phyloP scores from a whole-genome alignment of 2,113 vertebrate genomes.

The Oenanthe melanoleuca region DNA sequence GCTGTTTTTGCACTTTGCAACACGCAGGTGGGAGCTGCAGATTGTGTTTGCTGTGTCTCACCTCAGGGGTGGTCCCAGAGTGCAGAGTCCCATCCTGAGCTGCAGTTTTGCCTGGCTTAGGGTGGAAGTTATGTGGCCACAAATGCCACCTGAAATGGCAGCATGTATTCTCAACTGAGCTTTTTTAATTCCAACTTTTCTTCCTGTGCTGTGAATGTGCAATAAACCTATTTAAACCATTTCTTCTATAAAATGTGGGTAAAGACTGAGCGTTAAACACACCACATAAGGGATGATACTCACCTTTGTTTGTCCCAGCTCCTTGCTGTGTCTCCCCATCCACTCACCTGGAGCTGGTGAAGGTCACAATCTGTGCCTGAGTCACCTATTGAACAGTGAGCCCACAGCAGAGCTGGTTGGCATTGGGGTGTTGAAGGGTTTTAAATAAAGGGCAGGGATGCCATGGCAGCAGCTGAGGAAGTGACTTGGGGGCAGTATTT shows the following conservation, averaged over 20 bases:
- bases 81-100: neutral
- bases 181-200: neutral
- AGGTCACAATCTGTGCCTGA: neutral
- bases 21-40: constrained; percentile 18
- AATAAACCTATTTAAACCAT: neutral
- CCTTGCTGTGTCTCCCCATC: neutral
- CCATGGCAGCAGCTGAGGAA: neutral
- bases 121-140: rapidly evolving
- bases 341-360: neutral
- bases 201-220: neutral
- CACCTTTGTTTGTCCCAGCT: neutral
- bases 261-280: neutral
- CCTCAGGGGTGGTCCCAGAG: neutral
- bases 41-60: neutral
- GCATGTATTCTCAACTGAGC: neutral
- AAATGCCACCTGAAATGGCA: neutral
- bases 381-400: neutral
- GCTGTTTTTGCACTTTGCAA: constrained; percentile 42
- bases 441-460: neutral
- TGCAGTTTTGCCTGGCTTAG: neutral
- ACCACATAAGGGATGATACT: neutral
- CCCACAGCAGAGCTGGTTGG: neutral
- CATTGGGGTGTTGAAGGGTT: neutral
- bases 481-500: neutral
- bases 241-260: neutral